These are phyloP conservation scores for Trachelipus rathkii DNA, from an alignment of 1,140 invertebrate genomes.

Conservation along the genomic window DNA sequence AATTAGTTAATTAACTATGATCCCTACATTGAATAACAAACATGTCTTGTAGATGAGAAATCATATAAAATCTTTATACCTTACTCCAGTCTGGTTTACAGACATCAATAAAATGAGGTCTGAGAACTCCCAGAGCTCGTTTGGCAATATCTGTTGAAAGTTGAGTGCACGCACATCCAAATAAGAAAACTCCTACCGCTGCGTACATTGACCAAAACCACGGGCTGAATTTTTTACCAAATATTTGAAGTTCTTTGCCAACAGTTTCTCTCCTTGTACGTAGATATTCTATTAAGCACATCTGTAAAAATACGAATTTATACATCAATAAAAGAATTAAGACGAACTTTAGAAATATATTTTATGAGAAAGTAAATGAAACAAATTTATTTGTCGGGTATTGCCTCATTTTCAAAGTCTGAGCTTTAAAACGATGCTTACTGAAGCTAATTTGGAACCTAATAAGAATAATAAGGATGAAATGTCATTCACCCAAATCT, in stretches of 20 bases:
- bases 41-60: too few species aligned
- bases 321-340: too few species aligned
- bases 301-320: neutral
- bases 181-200: conserved; percentile 49
- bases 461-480: too few species aligned
- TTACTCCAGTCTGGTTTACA: conserved; percentile 53
- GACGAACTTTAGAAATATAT: too few species aligned
- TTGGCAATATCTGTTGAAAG: conserved; percentile 56
- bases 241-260: neutral
- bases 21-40: too few species aligned
- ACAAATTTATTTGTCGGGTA: too few species aligned
- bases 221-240: neutral
- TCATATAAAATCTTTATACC: neutral
- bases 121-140: conserved; percentile 57
- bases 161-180: conserved; percentile 52
- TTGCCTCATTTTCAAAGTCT: too few species aligned
- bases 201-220: conserved; percentile 44
- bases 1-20: too few species aligned
- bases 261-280: neutral
- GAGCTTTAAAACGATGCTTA: too few species aligned
- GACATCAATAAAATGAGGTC: conserved; percentile 59
- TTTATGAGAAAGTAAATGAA: too few species aligned
- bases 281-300: neutral
- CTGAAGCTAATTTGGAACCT: too few species aligned
- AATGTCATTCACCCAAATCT: too few species aligned